Evolutionary conservation across 1,140 invertebrate genomes (phyloP), one percentile per base, ranked within the genome.

Genomic region (Trichonephila clavata): DNA sequence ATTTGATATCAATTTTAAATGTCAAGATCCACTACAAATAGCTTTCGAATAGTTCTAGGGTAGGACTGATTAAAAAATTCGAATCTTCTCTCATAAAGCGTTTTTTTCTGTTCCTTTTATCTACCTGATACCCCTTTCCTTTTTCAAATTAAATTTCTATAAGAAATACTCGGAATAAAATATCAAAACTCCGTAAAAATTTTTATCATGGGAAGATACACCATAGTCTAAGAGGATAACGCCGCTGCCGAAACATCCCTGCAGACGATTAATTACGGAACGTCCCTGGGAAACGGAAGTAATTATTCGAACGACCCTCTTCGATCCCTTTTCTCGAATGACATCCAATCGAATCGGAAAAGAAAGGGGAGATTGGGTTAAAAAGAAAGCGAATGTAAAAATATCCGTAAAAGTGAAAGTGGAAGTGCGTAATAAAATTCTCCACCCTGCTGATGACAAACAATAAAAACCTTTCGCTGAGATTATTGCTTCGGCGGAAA

Each of bases 401-500:
- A 86, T 86, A 86, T 59, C 84, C 59, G 59, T 59, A 61, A 86
- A 77, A 77, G 83, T 63, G 84, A 86, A 86, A 86, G 84, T 60
- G 84, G 84, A 86, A 86, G 68, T 21, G 63, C 63, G 63, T 88
- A 88, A 88, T 88, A 88, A 88, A 88, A 88, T 88, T 88, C 86
- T 88, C 63, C 32, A 32, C 86, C 43, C 61, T 63, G 63, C 86
- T 88, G 86, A 88, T 88, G 61, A 88, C 86, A 88, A 88, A 88
- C 63, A 88, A 88, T 88, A 86, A 88, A 88, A 88, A 88, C 86
- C 86, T 88, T 88, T 88, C 86, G 86, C 50, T 32, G 86, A 50
- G 57, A 39, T 88, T 88, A 88, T 88, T 88, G 86, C 86, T 88
- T 88, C 61, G 43, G 86, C 32, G 63, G 86, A 59, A 88, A 88